phyloP scores from a whole-genome alignment of 2,113 vertebrate species.

The Lepus europaeus region DNA sequence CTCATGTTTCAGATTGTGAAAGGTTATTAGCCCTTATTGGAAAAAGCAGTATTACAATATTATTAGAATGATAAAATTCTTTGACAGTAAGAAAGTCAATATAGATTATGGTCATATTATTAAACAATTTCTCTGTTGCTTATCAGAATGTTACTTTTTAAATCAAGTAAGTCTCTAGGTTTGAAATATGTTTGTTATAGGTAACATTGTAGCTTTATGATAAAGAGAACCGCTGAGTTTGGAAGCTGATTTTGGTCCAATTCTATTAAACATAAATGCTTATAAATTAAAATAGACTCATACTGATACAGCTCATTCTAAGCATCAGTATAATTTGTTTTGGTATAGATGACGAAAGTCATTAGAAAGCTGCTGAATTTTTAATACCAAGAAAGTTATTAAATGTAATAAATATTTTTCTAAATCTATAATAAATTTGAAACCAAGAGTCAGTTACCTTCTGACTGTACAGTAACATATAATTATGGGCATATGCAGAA shows the following conservation, averaged over 20 bases:
- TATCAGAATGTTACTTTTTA: conserved; percentile 42
- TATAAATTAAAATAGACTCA: not conserved
- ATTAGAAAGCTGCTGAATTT: not conserved
- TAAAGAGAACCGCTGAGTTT: not conserved
- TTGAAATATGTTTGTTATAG: conserved; percentile 47
- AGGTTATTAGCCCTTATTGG: conserved; percentile 31
- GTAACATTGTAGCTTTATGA: not conserved
- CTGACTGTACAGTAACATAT: not conserved
- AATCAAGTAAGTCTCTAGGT: not conserved
- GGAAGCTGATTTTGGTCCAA: not conserved
- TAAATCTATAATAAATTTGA: not conserved
- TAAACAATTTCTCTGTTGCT: conserved; percentile 14
- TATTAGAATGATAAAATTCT: not conserved
- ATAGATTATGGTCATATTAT: not conserved
- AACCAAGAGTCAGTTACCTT: not conserved
- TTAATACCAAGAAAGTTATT: not conserved
- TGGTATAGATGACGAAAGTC: not conserved
- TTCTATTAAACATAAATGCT: not conserved
- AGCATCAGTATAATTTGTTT: not conserved
- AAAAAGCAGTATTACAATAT: not conserved
- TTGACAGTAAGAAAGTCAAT: conserved; percentile 64
- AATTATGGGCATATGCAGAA: not conserved
- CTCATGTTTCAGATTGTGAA: conserved; percentile 40
- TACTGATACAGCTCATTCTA: not conserved
- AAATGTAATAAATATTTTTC: conserved; percentile 18